phyloP scores from a whole-genome alignment of 2,888 invertebrate species.

The Hirtodrosophila histrioides region DNA sequence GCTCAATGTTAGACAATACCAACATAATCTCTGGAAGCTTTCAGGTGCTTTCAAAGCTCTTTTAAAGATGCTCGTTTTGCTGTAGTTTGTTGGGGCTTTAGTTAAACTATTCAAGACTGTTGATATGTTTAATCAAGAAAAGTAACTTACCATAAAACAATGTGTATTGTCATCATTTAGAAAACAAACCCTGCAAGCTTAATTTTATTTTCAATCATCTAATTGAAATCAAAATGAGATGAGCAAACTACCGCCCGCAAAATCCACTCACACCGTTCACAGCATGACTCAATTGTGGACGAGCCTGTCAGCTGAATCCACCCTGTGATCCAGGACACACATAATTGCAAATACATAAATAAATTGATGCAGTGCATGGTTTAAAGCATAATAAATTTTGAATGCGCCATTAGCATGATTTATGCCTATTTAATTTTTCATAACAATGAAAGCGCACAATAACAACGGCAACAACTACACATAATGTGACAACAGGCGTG shows the following conservation, averaged over 20 bases:
- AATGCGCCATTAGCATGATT: constrained; percentile 80
- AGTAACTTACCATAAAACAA: too few species aligned
- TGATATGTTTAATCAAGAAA: too few species aligned
- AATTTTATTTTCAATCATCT: constrained; percentile 56
- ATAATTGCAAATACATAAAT: constrained; percentile 66
- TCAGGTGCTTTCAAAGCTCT: too few species aligned
- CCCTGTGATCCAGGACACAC: constrained; percentile 31
- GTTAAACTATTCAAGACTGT: too few species aligned
- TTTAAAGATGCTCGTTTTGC: too few species aligned
- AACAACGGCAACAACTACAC: constrained; percentile 44
- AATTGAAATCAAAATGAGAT: constrained; percentile 59
- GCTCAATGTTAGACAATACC: too few species aligned
- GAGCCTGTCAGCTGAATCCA: constrained; percentile 30
- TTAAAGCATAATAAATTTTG: constrained; percentile 80
- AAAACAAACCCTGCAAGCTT: background rate
- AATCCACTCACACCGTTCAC: constrained; percentile 3
- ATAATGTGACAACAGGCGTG: constrained; percentile 58
- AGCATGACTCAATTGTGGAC: constrained; percentile 38
- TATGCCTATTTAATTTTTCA: constrained; percentile 80
- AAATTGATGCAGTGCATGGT: constrained; percentile 56
- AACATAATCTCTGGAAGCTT: too few species aligned
- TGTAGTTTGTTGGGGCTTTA: too few species aligned
- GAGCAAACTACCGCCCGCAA: constrained; percentile 2
- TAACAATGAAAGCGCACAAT: constrained; percentile 68
- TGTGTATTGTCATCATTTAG: too few species aligned